These are phyloP conservation scores for Chaunax sp. DNA, from an alignment of 2,797 vertebrate species.

Conservation along the genomic window DNA sequence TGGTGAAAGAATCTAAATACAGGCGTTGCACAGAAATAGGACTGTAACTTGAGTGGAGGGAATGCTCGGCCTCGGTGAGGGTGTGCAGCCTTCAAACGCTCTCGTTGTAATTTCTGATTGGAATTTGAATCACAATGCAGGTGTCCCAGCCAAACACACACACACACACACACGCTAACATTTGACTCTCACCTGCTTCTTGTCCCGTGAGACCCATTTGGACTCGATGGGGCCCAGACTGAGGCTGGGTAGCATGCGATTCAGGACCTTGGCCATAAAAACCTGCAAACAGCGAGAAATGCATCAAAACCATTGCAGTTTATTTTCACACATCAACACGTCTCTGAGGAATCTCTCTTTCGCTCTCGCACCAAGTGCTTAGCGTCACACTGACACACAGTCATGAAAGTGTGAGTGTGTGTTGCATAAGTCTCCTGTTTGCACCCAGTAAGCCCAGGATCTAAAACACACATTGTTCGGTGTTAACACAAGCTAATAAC, in stretches of 20 bases:
- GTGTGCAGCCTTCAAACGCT: too few relatives aligned
- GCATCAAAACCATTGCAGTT: slow-evolving; percentile 5
- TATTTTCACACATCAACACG: slow-evolving; percentile 31
- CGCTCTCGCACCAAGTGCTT: slow-evolving; percentile 13
- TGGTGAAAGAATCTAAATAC: too few relatives aligned
- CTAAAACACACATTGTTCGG: slow-evolving; percentile 2
- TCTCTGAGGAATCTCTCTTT: slow-evolving; percentile 5
- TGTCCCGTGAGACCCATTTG: slow-evolving; percentile 90
- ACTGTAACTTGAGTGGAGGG: too few relatives aligned
- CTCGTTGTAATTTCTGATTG: too few relatives aligned
- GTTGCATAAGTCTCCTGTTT: slow-evolving; percentile 13
- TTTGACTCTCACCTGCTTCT: slow-evolving; percentile 85
- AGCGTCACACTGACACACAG: slow-evolving; percentile 18
- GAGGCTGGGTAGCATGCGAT: slow-evolving; percentile 90
- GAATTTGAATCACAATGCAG: slow-evolving; percentile 20
- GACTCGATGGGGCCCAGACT: slow-evolving; percentile 90
- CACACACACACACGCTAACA: background rate
- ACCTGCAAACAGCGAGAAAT: slow-evolving; percentile 80
- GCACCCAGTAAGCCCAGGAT: background rate
- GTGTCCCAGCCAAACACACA: slow-evolving; percentile 2
- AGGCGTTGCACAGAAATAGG: too few relatives aligned
- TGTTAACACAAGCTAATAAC: slow-evolving; percentile 9
- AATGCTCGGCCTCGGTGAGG: too few relatives aligned
- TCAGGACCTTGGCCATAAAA: slow-evolving; percentile 92
- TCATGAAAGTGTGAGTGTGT: background rate